A percentile compares a stretch with the other conserved stretches of the same genome.
phyloP scores from a whole-genome alignment of 64 coral and sea anemone genomes.

The Stichodactyla mertensii region DNA sequence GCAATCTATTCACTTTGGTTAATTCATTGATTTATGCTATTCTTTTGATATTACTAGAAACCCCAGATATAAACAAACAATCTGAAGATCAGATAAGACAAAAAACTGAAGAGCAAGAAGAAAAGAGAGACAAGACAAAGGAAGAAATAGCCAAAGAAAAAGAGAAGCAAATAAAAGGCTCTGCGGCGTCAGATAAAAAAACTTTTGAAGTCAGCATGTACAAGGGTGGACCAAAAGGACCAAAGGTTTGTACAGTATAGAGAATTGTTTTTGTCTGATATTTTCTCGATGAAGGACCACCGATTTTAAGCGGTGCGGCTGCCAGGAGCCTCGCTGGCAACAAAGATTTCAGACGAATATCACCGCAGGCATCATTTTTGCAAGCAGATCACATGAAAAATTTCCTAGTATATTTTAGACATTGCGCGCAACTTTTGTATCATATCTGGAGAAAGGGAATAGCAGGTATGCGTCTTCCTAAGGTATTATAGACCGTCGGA shows the following conservation, averaged over 20 bases:
- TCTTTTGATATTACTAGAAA: constrained; percentile 18
- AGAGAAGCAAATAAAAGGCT: constrained; percentile 40
- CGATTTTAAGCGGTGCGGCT: background rate
- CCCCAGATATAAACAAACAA: constrained; percentile 65
- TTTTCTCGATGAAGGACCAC: background rate
- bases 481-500: no score
- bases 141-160: constrained; percentile 83
- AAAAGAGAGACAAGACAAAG: constrained; percentile 80
- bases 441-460: no score
- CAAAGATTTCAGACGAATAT: no score
- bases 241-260: constrained; percentile 28
- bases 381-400: no score
- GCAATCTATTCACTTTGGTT: background rate
- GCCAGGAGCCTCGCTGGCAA: no score
- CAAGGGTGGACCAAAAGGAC: constrained; percentile 41
- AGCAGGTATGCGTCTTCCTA: no score
- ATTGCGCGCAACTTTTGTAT: no score
- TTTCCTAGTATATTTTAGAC: no score
- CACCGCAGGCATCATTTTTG: no score
- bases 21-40: background rate
- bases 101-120: constrained; percentile 37
- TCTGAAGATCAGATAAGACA: constrained; percentile 31
- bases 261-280: background rate
- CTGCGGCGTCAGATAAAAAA: constrained; percentile 8
- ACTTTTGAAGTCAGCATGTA: constrained; percentile 20